Evolutionary conservation across 2,888 invertebrate species (phyloP).

Genomic region (Heliconius erato): DNA sequence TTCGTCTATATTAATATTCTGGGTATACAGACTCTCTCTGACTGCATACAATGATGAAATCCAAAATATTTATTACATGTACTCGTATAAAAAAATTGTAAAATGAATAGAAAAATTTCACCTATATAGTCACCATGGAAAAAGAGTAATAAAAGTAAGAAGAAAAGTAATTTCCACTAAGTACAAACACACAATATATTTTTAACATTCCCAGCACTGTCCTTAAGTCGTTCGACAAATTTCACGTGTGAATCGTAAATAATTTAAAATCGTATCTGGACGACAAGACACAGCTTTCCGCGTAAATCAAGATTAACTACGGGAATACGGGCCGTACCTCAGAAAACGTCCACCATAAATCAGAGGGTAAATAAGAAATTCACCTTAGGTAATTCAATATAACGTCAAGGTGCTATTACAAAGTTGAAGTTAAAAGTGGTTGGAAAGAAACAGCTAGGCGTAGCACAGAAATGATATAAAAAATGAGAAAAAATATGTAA

Average conservation of each 20-base stretch:
- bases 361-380: slow-evolving; percentile 79
- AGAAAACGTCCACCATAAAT: slow-evolving; percentile 79
- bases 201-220: neutral
- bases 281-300: slow-evolving; percentile 71
- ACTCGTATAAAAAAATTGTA: no score
- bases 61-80: no score
- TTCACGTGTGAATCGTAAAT: slow-evolving; percentile 73
- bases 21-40: no score
- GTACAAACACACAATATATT: slow-evolving; percentile 1
- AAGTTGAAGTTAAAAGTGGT: slow-evolving; percentile 18
- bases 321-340: slow-evolving; percentile 75
- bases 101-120: no score
- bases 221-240: slow-evolving; percentile 48
- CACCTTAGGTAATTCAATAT: slow-evolving; percentile 71
- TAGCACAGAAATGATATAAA: neutral
- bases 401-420: slow-evolving; percentile 73
- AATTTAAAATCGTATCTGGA: slow-evolving; percentile 69
- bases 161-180: neutral
- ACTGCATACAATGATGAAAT: no score
- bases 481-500: neutral
- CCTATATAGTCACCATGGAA: no score
- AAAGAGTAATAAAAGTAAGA: neutral
- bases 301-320: slow-evolving; percentile 82
- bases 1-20: no score
- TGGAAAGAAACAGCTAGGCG: neutral